A percentile compares a stretch with the other conserved stretches of the same genome.
phyloP scores from a whole-genome alignment of 2,888 invertebrate genomes.

The Vannuccia rotundouncinata region DNA sequence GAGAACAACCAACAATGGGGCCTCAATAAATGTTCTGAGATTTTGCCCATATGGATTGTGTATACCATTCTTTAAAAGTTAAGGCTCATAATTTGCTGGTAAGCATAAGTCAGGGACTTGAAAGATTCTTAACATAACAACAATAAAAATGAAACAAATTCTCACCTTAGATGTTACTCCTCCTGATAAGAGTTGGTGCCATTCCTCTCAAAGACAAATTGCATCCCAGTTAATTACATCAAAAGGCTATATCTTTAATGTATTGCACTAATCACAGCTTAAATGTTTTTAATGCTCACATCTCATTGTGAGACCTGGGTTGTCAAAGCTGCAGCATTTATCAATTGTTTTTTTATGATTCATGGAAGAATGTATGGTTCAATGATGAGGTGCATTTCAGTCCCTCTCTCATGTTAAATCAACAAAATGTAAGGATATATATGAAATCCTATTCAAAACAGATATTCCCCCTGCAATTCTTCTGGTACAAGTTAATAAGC shows the following conservation, averaged over 20 bases:
- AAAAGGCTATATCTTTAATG: neutral
- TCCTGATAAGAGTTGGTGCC: neutral
- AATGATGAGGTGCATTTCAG: neutral
- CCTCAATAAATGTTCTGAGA: too few species aligned
- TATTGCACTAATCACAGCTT: too few species aligned
- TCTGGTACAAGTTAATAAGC: neutral
- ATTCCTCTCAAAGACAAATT: neutral
- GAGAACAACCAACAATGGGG: too few species aligned
- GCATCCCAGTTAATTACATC: neutral
- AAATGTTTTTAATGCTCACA: too few species aligned
- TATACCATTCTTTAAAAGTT: neutral
- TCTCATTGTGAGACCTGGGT: too few species aligned
- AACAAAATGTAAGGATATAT: neutral
- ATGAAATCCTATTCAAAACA: neutral
- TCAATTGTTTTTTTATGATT: too few species aligned
- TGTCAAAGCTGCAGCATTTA: too few species aligned
- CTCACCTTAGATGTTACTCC: neutral
- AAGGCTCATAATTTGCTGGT: neutral
- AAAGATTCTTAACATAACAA: neutral
- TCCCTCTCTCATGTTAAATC: neutral
- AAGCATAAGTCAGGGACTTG: neutral
- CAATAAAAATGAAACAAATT: neutral
- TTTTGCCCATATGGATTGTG: neutral
- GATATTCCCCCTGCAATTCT: neutral
- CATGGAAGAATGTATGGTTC: neutral